Conservation (phyloP, 2,888 invertebrate genomes). For the Patella caerulea region DNA sequence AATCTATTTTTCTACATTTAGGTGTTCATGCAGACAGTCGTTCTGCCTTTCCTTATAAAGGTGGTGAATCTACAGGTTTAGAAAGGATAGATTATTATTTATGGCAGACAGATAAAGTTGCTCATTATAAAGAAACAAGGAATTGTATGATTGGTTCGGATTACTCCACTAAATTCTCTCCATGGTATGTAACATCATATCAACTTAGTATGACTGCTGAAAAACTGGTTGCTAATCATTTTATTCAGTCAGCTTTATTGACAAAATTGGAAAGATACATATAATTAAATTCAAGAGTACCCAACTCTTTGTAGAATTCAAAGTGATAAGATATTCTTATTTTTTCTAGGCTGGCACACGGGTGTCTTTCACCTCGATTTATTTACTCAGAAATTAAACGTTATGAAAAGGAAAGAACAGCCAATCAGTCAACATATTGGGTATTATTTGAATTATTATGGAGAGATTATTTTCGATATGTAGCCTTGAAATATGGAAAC, state of each 20-base stretch:
- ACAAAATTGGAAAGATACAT: too few species aligned
- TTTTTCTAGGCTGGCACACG: conserved; percentile 58
- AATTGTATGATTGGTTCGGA: conserved; percentile 65
- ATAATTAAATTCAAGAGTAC: too few species aligned
- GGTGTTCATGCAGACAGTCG: conserved; percentile 41
- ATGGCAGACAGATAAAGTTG: conserved; percentile 60
- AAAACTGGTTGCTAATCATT: too few species aligned
- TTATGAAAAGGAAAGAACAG: conserved; percentile 55
- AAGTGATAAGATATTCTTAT: neutral
- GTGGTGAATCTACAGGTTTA: conserved; percentile 62
- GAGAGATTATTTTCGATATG: conserved; percentile 66
- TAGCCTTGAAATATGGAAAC: conserved; percentile 61
- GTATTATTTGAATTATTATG: conserved; percentile 65
- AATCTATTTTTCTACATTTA: too few species aligned
- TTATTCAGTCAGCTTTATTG: too few species aligned
- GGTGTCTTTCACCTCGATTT: conserved; percentile 59
- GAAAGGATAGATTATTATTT: conserved; percentile 58
- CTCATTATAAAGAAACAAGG: conserved; percentile 62
- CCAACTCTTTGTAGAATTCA: too few species aligned
- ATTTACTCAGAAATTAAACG: conserved; percentile 62
- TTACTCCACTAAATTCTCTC: conserved; percentile 66
- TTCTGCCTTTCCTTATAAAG: conserved; percentile 56
- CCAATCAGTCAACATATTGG: conserved; percentile 67
- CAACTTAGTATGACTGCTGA: too few species aligned
- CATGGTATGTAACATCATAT: conserved; percentile 47